Conservation (phyloP, 1,140 invertebrate genomes). For the Caligus rogercresseyi region DNA sequence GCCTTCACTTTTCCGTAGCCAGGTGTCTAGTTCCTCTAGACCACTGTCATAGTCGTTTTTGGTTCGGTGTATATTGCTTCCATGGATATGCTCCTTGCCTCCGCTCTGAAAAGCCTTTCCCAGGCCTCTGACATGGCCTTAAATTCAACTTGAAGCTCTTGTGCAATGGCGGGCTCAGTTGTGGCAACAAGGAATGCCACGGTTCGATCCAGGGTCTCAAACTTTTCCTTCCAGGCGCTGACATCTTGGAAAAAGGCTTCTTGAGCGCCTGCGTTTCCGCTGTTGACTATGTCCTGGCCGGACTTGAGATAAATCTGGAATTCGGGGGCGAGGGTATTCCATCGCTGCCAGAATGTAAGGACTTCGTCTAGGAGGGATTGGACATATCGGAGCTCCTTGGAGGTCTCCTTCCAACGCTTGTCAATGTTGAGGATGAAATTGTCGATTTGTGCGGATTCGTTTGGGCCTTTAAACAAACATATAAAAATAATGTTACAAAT, state of each 20-base stretch:
- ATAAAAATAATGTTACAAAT: conserved; percentile 17
- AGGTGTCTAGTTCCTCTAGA: conserved; percentile 51
- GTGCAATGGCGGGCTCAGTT: conserved; percentile 55
- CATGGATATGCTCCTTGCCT: conserved; percentile 26
- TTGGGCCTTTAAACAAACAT: not conserved
- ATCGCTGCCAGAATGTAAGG: conserved; percentile 66
- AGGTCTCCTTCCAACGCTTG: conserved; percentile 70
- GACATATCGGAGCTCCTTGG: conserved; percentile 69
- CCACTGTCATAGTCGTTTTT: conserved; percentile 58
- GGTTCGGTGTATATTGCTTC: conserved; percentile 48
- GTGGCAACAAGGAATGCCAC: conserved; percentile 73
- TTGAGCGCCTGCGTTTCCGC: conserved; percentile 50
- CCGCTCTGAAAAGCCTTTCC: conserved; percentile 71
- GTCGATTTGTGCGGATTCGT: conserved; percentile 53
- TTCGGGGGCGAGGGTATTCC: conserved; percentile 48
- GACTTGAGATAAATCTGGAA: conserved; percentile 59
- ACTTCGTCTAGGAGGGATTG: conserved; percentile 75
- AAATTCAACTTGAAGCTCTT: conserved; percentile 54
- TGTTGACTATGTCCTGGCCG: conserved; percentile 53
- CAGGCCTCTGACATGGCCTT: conserved; percentile 50
- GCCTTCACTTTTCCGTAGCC: conserved; percentile 56
- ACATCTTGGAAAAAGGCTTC: conserved; percentile 67
- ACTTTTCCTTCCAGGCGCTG: conserved; percentile 69
- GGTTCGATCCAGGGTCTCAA: conserved; percentile 57
- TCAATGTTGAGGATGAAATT: conserved; percentile 65